Conservation (phyloP, 2,797 vertebrate species). For the Notolabrus celidotus region DNA sequence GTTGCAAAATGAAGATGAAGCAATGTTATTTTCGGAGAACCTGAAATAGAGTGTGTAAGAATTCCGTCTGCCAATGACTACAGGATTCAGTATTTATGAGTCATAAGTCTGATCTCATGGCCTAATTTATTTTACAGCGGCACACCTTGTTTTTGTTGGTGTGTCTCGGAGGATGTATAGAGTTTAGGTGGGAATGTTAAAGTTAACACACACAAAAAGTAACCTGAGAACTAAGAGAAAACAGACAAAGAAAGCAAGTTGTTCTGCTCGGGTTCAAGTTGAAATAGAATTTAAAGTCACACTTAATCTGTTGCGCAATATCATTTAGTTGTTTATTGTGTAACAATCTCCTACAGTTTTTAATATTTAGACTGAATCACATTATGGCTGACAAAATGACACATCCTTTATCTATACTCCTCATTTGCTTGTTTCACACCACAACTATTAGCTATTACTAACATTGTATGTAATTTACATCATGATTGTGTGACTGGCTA, state of each 20-base stretch:
- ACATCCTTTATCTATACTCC: neutral
- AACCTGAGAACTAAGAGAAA: neutral
- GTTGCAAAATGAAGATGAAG: neutral
- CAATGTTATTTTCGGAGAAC: slow-evolving; percentile 47
- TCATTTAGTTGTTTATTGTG: neutral
- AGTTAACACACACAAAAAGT: neutral
- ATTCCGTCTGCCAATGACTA: slow-evolving; percentile 15
- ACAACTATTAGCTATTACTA: neutral
- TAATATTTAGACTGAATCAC: neutral
- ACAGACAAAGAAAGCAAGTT: neutral
- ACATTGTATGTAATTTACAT: neutral
- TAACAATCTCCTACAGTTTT: neutral
- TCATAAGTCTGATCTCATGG: slow-evolving; percentile 25
- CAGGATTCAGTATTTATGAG: slow-evolving; percentile 34
- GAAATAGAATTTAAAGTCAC: neutral
- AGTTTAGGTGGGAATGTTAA: neutral
- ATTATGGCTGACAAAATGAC: neutral
- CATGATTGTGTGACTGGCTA: no score
- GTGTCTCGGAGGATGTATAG: slow-evolving; percentile 6
- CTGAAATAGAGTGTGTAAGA: slow-evolving; percentile 19
- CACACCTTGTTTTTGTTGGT: slow-evolving; percentile 34
- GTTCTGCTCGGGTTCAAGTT: neutral
- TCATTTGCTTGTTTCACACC: neutral
- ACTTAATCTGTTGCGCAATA: neutral
- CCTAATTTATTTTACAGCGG: neutral